phyloP scores from a whole-genome alignment of 2,113 vertebrate genomes.

The Puntigrus tetrazona region DNA sequence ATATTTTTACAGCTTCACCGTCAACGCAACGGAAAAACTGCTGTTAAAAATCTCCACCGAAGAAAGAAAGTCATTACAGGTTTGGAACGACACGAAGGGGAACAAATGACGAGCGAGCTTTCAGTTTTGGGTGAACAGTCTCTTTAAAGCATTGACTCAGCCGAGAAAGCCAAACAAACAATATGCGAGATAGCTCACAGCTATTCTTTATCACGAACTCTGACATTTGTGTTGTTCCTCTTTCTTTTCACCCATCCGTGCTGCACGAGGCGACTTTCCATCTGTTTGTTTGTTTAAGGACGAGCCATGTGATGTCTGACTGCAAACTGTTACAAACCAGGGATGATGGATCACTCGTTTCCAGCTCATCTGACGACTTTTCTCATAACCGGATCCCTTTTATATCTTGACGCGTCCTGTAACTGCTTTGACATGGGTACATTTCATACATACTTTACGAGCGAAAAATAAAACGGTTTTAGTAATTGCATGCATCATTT shows the following conservation, averaged over 20 bases:
- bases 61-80: not conserved
- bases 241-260: not conserved
- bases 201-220: not conserved
- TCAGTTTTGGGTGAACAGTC: not conserved
- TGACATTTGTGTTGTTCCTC: not conserved
- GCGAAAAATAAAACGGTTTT: not conserved
- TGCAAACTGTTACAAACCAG: slow-evolving; percentile 7
- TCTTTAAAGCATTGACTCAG: not conserved
- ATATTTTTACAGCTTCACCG: not conserved
- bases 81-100: not conserved
- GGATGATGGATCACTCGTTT: slow-evolving; percentile 1
- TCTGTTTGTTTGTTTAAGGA: slow-evolving; percentile 19
- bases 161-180: not conserved
- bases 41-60: not conserved
- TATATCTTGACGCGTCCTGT: not conserved
- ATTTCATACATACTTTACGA: not conserved
- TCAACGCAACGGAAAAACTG: not conserved
- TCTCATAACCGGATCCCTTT: not conserved
- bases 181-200: not conserved
- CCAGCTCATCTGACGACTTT: slow-evolving; percentile 1
- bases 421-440: not conserved
- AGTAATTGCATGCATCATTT: too few relatives aligned
- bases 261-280: not conserved
- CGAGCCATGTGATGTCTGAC: not conserved
- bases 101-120: not conserved